Base-by-base conservation (phyloP, 2,113 vertebrate genomes). In the Shinisaurus crocodilurus region DNA sequence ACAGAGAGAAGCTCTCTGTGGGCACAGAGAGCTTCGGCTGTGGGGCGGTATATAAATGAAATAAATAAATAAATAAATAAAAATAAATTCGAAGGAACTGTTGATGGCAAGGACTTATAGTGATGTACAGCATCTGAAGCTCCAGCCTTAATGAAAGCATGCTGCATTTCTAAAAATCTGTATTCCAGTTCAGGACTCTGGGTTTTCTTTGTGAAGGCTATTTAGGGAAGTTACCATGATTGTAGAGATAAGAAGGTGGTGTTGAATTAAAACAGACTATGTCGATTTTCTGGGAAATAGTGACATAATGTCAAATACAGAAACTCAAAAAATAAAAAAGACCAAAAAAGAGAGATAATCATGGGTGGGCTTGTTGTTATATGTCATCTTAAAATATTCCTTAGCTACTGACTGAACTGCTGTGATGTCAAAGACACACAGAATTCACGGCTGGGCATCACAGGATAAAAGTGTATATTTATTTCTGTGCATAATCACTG, bases 381-480 rank as follows among this genome's bases (percentile, higher is more conserved):
- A 83, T 65, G n/a, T 83, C 23, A 40, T 43, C 54, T 65, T 27
- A 20, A 54, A 80, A 80, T 80, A 29, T 20, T 82, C 15, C 54
- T n/a, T 83, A 20, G 7, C 6, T 20, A 27, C 43, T 10, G 18
- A 20, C 1, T 40, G 54, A 82, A 57, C 18, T 82, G 57, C 34
- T 82, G 57, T 63, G 57, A 40, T 82, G 20, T 63, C 57, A 57
- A 7, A 76, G 7, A 74, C 15, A 13, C n/a, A 27, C 5, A 54
- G 67, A 69, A 70, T 29, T 32, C 50, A 57, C 75, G 89, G 85
- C 23, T 12, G 0, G 3, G 63, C 89, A 54, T 75, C 69, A 89
- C 88, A 92, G 80, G 89, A 90, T 37, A 82, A 60, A 48, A 45
- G 10, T 48, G 76, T 48, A 45, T 79, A 45, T 79, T 79, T 48